These are phyloP conservation scores for Ictalurus punctatus DNA, from an alignment of 2,113 vertebrate species.

Conservation along the genomic window DNA sequence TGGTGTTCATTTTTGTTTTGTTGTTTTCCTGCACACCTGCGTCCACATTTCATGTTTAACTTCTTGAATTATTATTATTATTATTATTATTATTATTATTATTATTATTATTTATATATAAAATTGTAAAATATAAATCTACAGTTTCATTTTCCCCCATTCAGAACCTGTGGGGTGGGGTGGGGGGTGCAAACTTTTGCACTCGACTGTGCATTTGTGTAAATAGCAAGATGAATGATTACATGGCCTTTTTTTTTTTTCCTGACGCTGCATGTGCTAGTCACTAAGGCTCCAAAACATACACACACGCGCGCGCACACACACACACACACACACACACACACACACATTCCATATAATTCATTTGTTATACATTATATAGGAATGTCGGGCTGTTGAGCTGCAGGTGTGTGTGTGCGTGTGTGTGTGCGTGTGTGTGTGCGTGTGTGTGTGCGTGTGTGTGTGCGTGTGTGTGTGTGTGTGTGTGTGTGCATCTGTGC, in stretches of 20 bases:
- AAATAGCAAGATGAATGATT: conserved; percentile 3
- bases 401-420: conserved; percentile 32
- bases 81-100: too few relatives aligned
- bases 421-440: background rate
- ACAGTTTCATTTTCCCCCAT: background rate
- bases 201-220: background rate
- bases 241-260: background rate
- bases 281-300: background rate
- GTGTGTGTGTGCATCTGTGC: conserved; percentile 12
- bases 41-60: background rate
- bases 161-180: background rate
- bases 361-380: background rate
- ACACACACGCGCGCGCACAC: background rate
- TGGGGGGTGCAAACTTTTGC: background rate
- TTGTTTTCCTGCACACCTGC: background rate
- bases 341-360: background rate
- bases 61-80: background rate
- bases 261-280: background rate
- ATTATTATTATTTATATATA: background rate
- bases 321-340: background rate
- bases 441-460: conserved; percentile 22
- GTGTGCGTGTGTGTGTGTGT: conserved; percentile 32
- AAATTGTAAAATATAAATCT: background rate
- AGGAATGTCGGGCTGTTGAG: background rate
- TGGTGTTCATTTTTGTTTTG: background rate